phyloP scores from a whole-genome alignment of 2,888 invertebrate species.

The Odontocolon sp. region DNA sequence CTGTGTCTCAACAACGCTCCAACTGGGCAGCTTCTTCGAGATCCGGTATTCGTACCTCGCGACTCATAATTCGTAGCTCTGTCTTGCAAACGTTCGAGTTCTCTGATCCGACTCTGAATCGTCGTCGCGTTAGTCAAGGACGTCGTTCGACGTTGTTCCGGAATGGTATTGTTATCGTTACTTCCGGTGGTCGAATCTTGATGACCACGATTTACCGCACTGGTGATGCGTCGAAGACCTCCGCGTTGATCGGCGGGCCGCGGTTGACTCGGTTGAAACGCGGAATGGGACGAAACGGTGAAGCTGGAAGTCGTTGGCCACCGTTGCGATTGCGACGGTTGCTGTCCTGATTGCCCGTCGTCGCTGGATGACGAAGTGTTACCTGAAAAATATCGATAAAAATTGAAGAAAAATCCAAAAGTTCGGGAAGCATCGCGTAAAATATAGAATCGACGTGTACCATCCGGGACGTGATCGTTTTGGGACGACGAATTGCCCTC shows the following conservation, averaged over 20 bases:
- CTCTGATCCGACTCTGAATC: background rate
- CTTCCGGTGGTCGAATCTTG: background rate
- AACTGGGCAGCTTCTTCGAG: background rate
- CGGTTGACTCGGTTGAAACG: conserved; percentile 76
- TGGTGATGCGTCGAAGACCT: background rate
- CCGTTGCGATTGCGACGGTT: conserved; percentile 20
- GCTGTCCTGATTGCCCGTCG: conserved; percentile 61
- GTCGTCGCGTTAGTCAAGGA: background rate
- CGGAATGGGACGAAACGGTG: conserved; percentile 75
- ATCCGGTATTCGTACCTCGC: background rate
- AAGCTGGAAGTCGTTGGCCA: conserved; percentile 63
- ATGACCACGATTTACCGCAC: background rate
- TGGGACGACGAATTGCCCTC: background rate
- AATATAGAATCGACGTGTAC: background rate
- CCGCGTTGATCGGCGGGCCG: conserved; percentile 30
- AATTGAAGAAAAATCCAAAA: conserved; percentile 11
- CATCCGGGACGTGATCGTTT: background rate
- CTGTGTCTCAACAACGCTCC: background rate
- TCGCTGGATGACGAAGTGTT: conserved; percentile 72
- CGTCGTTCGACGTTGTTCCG: background rate
- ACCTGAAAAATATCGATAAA: conserved; percentile 2
- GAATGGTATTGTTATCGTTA: too few relatives aligned
- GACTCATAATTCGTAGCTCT: background rate
- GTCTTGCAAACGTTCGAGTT: background rate
- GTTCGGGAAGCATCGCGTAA: background rate